Percentiles rank a stretch among this genome's conserved stretches.
Evolutionary conservation across 1,140 invertebrate genomes (phyloP).

Genomic region (Drosophila gunungcola): DNA sequence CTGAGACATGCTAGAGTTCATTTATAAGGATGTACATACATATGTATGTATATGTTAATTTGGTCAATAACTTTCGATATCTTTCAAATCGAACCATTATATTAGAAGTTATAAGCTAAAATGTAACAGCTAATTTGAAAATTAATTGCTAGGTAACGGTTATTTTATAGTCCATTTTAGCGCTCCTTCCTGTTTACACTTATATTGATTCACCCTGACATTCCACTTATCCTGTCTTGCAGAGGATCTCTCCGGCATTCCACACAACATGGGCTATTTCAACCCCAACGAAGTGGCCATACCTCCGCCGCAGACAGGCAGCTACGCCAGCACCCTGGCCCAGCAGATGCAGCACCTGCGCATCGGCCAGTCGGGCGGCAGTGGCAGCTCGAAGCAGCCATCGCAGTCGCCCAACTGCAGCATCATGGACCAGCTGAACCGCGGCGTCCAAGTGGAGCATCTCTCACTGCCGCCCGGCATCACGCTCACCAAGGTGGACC

Average conservation of each 20-base stretch:
- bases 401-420: constrained; percentile 79
- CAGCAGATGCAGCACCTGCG: constrained; percentile 74
- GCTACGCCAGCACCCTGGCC: constrained; percentile 62
- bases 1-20: too few relatives aligned
- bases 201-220: too few relatives aligned
- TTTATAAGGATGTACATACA: too few relatives aligned
- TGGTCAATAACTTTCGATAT: too few relatives aligned
- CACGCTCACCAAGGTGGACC: constrained; percentile 92
- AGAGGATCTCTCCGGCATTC: constrained; percentile 79
- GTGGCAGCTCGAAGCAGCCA: constrained; percentile 38
- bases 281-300: constrained; percentile 82
- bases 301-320: constrained; percentile 65
- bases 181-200: too few relatives aligned
- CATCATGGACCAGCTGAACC: constrained; percentile 87
- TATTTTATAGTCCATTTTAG: too few relatives aligned
- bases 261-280: constrained; percentile 80
- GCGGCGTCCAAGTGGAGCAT: constrained; percentile 88
- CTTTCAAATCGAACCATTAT: too few relatives aligned
- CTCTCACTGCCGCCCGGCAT: constrained; percentile 92
- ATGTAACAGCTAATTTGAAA: too few relatives aligned
- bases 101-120: too few relatives aligned
- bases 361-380: constrained; percentile 40
- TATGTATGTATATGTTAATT: too few relatives aligned
- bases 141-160: too few relatives aligned
- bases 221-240: background rate